Evolutionary conservation across 30 jellyfish, hydroid and myxozoan species (phyloP).

Genomic region (Aurelia sp.): DNA sequence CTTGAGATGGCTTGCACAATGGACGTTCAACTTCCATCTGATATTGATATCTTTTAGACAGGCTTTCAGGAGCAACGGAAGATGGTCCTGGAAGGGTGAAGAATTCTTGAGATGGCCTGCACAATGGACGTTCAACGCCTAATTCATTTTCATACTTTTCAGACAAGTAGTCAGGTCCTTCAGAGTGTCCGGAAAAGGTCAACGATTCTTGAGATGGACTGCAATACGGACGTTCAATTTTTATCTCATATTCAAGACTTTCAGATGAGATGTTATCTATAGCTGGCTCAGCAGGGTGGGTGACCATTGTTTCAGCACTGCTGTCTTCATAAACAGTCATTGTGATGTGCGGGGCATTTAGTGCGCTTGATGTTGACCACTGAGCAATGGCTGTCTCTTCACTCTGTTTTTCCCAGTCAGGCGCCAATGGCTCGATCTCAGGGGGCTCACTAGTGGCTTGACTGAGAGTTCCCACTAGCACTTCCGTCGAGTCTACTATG

Average conservation of each 20-base stretch:
- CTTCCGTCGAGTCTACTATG: too few relatives aligned
- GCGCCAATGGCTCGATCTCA: too few relatives aligned
- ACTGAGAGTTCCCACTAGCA: too few relatives aligned
- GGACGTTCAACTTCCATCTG: neutral
- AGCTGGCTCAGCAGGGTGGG: constrained; percentile 5
- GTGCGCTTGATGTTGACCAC: too few relatives aligned
- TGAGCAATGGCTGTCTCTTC: too few relatives aligned
- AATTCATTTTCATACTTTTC: neutral
- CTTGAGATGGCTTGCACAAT: constrained; percentile 3
- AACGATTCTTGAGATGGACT: constrained; percentile 17
- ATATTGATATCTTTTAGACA: neutral
- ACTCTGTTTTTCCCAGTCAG: too few relatives aligned
- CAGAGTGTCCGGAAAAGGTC: neutral
- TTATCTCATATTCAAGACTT: constrained; percentile 35
- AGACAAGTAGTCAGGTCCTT: neutral
- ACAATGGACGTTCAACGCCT: neutral
- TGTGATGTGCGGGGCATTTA: neutral
- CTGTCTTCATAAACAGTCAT: constrained; percentile 34
- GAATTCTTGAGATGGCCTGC: constrained; percentile 2
- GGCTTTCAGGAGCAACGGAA: neutral
- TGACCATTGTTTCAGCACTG: constrained; percentile 6
- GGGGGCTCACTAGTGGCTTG: too few relatives aligned
- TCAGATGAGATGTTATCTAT: constrained; percentile 6
- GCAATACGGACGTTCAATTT: neutral
- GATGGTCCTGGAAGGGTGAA: neutral